phyloP scores from a whole-genome alignment of 2,797 vertebrate species.

The Vespertilio murinus region DNA sequence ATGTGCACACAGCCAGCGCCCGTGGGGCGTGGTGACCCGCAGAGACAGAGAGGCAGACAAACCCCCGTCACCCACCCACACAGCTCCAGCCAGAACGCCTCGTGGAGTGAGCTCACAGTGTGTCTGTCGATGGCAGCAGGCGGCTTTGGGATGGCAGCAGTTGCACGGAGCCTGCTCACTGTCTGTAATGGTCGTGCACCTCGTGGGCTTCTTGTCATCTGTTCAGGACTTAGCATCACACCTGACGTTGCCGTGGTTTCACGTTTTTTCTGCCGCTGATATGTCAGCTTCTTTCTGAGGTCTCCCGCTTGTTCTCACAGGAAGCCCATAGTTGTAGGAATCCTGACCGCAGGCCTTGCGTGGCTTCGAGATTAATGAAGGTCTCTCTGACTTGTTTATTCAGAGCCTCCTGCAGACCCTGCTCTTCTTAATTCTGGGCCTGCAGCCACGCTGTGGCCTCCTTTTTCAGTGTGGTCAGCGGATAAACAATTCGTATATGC shows the following conservation, averaged over 20 bases:
- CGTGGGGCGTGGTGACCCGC: not conserved
- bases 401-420: not conserved
- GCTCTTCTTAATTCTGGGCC: not conserved
- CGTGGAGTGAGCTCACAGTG: not conserved
- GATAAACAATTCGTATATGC: not conserved
- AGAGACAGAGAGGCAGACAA: not conserved
- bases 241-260: not conserved
- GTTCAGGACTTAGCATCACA: not conserved
- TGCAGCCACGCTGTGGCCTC: not conserved
- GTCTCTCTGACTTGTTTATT: not conserved
- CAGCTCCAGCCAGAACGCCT: not conserved
- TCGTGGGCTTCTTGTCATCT: not conserved
- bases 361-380: not conserved
- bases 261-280: not conserved
- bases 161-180: not conserved
- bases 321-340: not conserved
- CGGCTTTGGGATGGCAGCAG: not conserved
- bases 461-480: not conserved
- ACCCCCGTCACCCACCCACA: not conserved
- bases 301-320: not conserved
- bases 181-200: rapidly evolving
- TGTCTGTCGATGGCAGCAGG: not conserved
- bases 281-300: not conserved
- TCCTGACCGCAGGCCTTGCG: too few species aligned
- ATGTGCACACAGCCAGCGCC: not conserved